Evolutionary conservation across 2,888 invertebrate genomes (phyloP).

Genomic region (Xanthia togata): DNA sequence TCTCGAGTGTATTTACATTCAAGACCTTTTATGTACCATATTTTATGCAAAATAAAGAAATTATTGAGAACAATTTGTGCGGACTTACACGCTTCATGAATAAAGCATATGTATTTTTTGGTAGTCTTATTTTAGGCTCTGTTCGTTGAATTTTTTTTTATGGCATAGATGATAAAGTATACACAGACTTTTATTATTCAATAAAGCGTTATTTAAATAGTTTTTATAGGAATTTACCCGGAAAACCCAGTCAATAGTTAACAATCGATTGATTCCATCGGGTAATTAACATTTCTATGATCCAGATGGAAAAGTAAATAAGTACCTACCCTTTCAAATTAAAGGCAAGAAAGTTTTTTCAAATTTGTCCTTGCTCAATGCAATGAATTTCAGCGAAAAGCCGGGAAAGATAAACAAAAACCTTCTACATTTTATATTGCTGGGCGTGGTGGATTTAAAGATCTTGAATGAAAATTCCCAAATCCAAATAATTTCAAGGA

Average conservation of each 20-base stretch:
- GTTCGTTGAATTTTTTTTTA: not conserved
- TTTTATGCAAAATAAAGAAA: too few relatives aligned
- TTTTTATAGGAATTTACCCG: not conserved
- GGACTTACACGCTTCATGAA: not conserved
- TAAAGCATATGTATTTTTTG: not conserved
- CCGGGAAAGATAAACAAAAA: slow-evolving; percentile 12
- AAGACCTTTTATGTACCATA: too few relatives aligned
- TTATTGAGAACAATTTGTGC: not conserved
- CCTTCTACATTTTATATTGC: not conserved
- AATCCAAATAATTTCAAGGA: slow-evolving; percentile 43
- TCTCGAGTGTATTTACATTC: too few relatives aligned
- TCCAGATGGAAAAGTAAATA: not conserved
- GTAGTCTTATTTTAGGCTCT: not conserved
- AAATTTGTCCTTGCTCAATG: not conserved
- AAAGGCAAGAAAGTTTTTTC: not conserved
- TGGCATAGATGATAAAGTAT: not conserved
- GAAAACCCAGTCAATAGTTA: not conserved
- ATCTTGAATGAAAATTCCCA: slow-evolving; percentile 25
- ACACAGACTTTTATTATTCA: not conserved
- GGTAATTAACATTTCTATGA: not conserved
- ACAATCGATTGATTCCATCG: not conserved
- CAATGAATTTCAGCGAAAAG: slow-evolving; percentile 5
- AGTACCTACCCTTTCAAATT: not conserved
- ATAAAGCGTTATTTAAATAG: not conserved
- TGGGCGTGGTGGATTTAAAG: not conserved